Conservation (phyloP, 2,797 vertebrate genomes). For the Arvicola amphibius region DNA sequence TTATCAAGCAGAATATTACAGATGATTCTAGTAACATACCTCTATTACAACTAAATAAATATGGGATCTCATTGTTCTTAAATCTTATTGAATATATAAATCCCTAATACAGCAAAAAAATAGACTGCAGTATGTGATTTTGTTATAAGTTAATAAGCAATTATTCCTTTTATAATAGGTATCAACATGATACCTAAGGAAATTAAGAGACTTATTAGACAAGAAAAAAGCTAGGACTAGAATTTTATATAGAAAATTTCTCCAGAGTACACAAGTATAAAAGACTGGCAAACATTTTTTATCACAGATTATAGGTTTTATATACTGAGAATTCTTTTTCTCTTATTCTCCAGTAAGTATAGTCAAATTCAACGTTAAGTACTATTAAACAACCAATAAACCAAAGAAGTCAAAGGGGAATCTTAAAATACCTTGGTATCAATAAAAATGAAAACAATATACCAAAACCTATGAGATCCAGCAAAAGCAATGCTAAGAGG, state of each 20-base stretch:
- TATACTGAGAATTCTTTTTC: not conserved
- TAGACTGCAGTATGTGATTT: not conserved
- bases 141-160: not conserved
- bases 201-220: not conserved
- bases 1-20: not conserved
- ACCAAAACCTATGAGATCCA: not conserved
- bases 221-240: not conserved
- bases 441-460: not conserved
- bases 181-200: not conserved
- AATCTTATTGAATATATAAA: not conserved
- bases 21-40: not conserved
- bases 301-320: not conserved
- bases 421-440: not conserved
- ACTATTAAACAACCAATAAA: not conserved
- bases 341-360: not conserved
- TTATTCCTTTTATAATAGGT: not conserved
- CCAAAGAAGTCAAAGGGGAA: not conserved
- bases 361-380: not conserved
- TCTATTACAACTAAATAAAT: not conserved
- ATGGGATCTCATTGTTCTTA: not conserved
- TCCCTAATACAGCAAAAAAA: not conserved
- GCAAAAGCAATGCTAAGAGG: not conserved
- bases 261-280: not conserved
- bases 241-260: not conserved
- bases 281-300: not conserved